These are phyloP conservation scores for Heliocidaris tuberculata DNA, from an alignment of 35 echinoderm and acorn worm species.

Conservation along the genomic window DNA sequence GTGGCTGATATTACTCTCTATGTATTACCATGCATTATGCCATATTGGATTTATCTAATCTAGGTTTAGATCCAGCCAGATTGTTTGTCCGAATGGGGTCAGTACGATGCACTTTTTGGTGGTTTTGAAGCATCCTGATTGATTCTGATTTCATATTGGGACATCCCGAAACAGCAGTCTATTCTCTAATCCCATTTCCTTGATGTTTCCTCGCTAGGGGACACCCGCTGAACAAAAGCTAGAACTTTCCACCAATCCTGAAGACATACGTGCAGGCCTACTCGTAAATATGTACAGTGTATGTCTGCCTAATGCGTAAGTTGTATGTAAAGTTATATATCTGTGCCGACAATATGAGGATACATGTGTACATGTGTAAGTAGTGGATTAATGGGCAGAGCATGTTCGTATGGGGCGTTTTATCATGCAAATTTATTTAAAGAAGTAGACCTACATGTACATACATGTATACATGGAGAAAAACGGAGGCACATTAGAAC, in stretches of 20 bases:
- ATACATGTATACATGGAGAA: background rate
- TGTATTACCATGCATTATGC: too few species aligned
- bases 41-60: background rate
- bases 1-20: too few species aligned
- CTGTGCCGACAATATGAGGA: too few species aligned
- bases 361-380: too few species aligned
- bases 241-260: too few species aligned
- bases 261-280: background rate
- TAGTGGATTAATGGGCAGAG: too few species aligned
- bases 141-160: background rate
- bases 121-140: background rate
- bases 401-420: too few species aligned
- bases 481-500: too few species aligned
- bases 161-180: background rate
- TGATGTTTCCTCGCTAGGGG: background rate
- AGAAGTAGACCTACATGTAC: background rate
- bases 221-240: background rate
- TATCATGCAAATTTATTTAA: background rate
- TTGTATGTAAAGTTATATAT: background rate
- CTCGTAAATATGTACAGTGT: too few species aligned
- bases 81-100: background rate
- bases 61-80: background rate
- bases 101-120: background rate
- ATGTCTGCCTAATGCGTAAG: too few species aligned
- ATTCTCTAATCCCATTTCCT: background rate